A percentile compares a stretch with the other conserved stretches of the same genome.
Conservation (phyloP, 2,888 invertebrate genomes). For the Galerucella pusilla region DNA sequence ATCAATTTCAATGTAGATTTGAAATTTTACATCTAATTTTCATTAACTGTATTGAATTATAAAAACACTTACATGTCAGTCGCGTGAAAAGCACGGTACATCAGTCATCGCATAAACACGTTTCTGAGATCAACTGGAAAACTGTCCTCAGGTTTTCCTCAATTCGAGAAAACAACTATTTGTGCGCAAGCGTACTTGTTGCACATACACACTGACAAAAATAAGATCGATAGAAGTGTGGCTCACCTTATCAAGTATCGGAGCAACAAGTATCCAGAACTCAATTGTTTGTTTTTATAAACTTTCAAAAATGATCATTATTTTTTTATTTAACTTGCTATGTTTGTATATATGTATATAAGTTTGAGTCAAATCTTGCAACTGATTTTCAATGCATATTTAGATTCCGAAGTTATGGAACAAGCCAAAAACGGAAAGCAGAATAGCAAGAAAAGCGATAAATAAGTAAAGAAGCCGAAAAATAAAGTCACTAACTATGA, state of each 20-base stretch:
- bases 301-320: not conserved
- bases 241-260: slow-evolving; percentile 50
- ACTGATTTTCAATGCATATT: too few relatives aligned
- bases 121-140: slow-evolving; percentile 46
- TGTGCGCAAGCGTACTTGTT: slow-evolving; percentile 56
- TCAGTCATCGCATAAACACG: slow-evolving; percentile 33
- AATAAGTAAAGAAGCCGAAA: too few relatives aligned
- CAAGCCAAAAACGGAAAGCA: too few relatives aligned
- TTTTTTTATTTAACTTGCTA: too few relatives aligned
- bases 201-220: slow-evolving; percentile 53
- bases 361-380: too few relatives aligned
- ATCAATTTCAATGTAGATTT: too few relatives aligned
- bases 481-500: too few relatives aligned
- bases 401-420: too few relatives aligned
- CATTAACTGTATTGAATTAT: not conserved
- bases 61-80: slow-evolving; percentile 36
- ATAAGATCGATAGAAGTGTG: slow-evolving; percentile 54
- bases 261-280: slow-evolving; percentile 51
- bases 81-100: slow-evolving; percentile 31
- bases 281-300: slow-evolving; percentile 20
- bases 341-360: too few relatives aligned
- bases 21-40: too few relatives aligned
- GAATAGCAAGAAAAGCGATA: too few relatives aligned
- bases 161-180: slow-evolving; percentile 48
- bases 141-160: slow-evolving; percentile 50